These are phyloP conservation scores for Austrolebias charrua DNA, from an alignment of 2,797 vertebrate species.

Conservation along the genomic window DNA sequence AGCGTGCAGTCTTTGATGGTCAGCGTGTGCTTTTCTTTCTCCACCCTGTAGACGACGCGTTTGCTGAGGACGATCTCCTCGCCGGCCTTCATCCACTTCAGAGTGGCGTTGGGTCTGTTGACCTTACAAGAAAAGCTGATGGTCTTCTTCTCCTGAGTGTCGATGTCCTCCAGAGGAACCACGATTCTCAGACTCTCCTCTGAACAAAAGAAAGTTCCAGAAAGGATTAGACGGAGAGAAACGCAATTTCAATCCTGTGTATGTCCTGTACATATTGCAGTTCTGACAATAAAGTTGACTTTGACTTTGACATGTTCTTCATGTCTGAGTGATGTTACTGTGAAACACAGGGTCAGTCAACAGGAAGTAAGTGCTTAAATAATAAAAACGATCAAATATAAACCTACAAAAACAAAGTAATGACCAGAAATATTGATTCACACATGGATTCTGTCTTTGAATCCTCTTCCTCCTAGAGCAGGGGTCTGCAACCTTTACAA, in stretches of 20 bases:
- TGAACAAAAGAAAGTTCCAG: slow-evolving; percentile 63
- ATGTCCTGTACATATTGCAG: no score
- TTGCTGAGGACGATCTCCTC: slow-evolving; percentile 88
- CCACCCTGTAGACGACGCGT: slow-evolving; percentile 87
- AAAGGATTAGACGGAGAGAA: not conserved
- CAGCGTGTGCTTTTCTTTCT: slow-evolving; percentile 93
- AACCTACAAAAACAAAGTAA: no score
- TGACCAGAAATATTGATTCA: no score
- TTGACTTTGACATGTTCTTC: no score
- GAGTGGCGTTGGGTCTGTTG: slow-evolving; percentile 87
- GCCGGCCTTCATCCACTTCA: slow-evolving; percentile 92
- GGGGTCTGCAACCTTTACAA: no score
- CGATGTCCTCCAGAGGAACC: slow-evolving; percentile 92
- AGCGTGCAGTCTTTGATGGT: slow-evolving; percentile 93
- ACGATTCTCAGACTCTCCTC: slow-evolving; percentile 93
- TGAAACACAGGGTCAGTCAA: not conserved
- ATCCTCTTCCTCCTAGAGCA: no score
- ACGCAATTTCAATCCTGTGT: no score
- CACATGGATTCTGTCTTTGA: no score
- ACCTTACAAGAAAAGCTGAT: slow-evolving; percentile 96
- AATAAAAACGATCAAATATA: no score
- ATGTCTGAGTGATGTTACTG: not conserved
- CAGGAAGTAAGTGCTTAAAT: no score
- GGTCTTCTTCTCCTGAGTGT: slow-evolving; percentile 96
- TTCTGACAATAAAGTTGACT: no score